Conservation (phyloP, 2,113 vertebrate species). For the Sitta europaea region DNA sequence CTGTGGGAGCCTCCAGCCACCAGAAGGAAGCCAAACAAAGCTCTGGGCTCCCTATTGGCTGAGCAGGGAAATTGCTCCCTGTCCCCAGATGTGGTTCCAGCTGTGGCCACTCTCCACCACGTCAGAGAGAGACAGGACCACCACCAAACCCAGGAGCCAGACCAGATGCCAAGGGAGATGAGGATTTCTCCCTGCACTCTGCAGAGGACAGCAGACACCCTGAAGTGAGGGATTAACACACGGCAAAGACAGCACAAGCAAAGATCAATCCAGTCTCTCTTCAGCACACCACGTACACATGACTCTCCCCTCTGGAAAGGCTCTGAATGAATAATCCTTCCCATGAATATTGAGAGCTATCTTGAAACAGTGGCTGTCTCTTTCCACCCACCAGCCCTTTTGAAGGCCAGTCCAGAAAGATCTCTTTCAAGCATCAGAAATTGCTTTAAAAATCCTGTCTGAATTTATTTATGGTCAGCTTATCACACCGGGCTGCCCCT, state of each 20-base stretch:
- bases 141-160: not conserved
- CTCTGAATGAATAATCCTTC: not conserved
- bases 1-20: not conserved
- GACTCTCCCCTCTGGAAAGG: not conserved
- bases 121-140: not conserved
- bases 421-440: slow-evolving; percentile 19
- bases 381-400: not conserved
- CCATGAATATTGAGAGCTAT: not conserved
- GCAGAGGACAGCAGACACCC: not conserved
- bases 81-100: not conserved
- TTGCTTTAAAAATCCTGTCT: not conserved
- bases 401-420: slow-evolving; percentile 1
- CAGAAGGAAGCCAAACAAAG: not conserved
- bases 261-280: not conserved
- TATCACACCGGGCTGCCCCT: not conserved
- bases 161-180: not conserved
- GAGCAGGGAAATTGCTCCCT: not conserved
- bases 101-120: not conserved
- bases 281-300: not conserved
- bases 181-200: not conserved
- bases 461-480: slow-evolving; percentile 12
- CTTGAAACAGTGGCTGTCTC: not conserved
- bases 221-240: not conserved
- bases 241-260: not conserved
- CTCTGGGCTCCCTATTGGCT: not conserved